A percentile compares a stretch with the other conserved stretches of the same genome.
Conservation (phyloP, 2,797 vertebrate species). For the Crenichthys baileyi region DNA sequence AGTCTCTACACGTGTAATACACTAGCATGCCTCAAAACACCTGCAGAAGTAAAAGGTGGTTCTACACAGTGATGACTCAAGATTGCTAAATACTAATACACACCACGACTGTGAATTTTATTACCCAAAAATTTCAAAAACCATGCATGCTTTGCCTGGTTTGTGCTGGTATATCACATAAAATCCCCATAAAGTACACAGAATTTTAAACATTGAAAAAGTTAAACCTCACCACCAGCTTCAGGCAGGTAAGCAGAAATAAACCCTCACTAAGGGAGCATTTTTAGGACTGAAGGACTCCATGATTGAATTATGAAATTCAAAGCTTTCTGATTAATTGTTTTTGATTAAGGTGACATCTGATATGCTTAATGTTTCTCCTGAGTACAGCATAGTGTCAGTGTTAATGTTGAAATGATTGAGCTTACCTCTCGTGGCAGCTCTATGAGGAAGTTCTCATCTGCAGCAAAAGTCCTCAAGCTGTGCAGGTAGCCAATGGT, state of each 20-base stretch:
- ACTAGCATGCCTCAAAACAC: not conserved
- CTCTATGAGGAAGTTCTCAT: slow-evolving; percentile 97
- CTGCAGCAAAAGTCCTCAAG: slow-evolving; percentile 93
- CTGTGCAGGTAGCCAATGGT: slow-evolving; percentile 95
- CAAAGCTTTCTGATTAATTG: not conserved
- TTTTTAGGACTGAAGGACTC: not conserved
- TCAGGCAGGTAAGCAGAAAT: not conserved
- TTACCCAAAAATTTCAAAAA: not conserved
- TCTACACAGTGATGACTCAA: not conserved
- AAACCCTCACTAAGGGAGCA: not conserved
- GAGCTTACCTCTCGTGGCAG: slow-evolving; percentile 90
- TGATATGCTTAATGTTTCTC: not conserved
- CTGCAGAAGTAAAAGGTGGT: not conserved
- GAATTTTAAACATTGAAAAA: not conserved
- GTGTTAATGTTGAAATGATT: not conserved
- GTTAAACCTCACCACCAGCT: not conserved
- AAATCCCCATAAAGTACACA: not conserved
- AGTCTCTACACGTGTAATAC: not conserved
- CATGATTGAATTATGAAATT: not conserved
- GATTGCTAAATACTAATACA: not conserved
- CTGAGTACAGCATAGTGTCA: not conserved
- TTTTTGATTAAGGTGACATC: not conserved
- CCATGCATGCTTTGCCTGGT: not conserved
- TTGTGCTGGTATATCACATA: no score
- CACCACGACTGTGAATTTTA: not conserved